Evolutionary conservation across 2,113 vertebrate genomes (phyloP).

Genomic region (Alexandromys fortis): DNA sequence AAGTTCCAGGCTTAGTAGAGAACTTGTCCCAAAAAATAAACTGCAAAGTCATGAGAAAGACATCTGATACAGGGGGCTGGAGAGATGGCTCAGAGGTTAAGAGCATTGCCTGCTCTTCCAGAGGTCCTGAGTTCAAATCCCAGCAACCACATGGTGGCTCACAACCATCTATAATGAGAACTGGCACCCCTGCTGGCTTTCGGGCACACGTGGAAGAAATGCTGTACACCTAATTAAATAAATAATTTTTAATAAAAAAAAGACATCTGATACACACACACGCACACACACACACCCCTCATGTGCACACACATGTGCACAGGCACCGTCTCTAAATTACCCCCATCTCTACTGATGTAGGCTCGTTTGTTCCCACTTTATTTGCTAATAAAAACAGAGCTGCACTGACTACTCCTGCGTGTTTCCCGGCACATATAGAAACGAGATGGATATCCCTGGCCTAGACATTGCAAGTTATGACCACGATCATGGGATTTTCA

Average conservation of each 20-base stretch:
- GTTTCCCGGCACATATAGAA: neutral
- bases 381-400: neutral
- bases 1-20: neutral
- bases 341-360: neutral
- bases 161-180: too few species aligned
- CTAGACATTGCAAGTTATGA: neutral
- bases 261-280: neutral
- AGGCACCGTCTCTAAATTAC: neutral
- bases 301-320: neutral
- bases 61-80: too few species aligned
- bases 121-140: too few species aligned
- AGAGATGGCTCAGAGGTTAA: too few species aligned
- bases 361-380: neutral
- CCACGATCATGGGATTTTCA: neutral
- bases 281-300: neutral
- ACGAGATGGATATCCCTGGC: neutral
- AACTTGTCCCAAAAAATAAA: neutral
- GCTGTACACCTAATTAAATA: too few species aligned
- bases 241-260: too few species aligned
- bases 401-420: neutral
- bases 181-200: too few species aligned
- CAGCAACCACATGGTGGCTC: too few species aligned
- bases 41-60: neutral
- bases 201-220: too few species aligned
- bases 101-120: too few species aligned